Evolutionary conservation across 2,797 vertebrate species (phyloP).

Genomic region (Paedocypris micromegethes): DNA sequence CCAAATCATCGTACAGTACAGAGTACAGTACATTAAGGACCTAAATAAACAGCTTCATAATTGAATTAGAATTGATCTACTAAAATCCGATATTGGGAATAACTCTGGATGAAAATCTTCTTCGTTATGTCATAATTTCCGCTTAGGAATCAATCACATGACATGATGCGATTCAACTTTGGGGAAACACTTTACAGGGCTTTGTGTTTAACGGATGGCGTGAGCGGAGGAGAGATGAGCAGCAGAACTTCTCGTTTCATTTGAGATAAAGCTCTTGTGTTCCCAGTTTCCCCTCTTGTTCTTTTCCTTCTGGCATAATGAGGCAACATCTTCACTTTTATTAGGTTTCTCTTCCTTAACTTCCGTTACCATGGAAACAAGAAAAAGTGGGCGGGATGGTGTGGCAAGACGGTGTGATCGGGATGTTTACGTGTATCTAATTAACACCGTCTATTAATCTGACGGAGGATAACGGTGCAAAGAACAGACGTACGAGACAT

Average conservation of each 20-base stretch:
- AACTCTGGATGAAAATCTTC: no score
- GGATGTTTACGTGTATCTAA: constrained; percentile 34
- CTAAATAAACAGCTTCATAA: no score
- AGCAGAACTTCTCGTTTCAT: constrained; percentile 10
- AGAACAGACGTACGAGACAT: background rate
- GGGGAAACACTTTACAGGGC: no score
- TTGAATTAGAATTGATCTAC: no score
- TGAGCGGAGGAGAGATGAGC: no score
- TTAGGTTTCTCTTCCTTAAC: constrained; percentile 58
- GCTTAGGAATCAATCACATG: no score
- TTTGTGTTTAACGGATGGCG: no score
- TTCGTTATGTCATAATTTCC: no score
- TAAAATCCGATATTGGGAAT: no score
- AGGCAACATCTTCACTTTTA: constrained; percentile 48
- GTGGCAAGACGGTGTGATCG: constrained; percentile 37
- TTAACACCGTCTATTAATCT: constrained; percentile 28
- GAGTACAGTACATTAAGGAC: no score
- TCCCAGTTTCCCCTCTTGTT: constrained; percentile 29
- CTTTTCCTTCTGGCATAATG: constrained; percentile 36
- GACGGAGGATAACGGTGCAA: background rate
- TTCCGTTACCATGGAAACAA: constrained; percentile 72
- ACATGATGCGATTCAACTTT: no score
- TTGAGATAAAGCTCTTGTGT: constrained; percentile 24
- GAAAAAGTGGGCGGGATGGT: constrained; percentile 37
- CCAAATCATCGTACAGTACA: no score